Conservation (phyloP, 2,113 vertebrate species). For the Crotophaga sulcirostris region DNA sequence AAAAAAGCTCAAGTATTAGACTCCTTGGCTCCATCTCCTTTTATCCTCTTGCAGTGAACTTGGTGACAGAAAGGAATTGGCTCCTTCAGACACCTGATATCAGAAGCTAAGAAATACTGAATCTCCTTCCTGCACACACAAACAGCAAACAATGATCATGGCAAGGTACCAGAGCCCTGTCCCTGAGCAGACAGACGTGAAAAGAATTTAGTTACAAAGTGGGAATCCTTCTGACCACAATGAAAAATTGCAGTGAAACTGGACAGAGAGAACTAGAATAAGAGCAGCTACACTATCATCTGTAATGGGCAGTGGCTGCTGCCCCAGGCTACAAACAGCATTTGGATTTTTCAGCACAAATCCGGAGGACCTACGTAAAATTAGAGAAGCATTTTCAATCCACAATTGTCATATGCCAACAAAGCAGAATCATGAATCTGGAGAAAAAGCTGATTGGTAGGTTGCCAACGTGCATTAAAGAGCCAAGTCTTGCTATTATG, state of each 20-base stretch:
- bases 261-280: background rate
- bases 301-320: background rate
- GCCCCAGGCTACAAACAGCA: background rate
- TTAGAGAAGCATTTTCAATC: background rate
- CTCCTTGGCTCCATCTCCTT: background rate
- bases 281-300: background rate
- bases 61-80: background rate
- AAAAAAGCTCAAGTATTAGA: background rate
- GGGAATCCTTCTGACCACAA: background rate
- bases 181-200: background rate
- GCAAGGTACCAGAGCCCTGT: background rate
- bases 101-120: background rate
- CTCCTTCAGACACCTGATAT: background rate
- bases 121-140: background rate
- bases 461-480: background rate
- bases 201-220: background rate
- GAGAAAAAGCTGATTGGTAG: background rate
- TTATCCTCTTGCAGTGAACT: background rate
- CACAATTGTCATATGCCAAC: background rate
- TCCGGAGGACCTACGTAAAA: background rate
- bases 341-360: background rate
- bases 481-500: background rate
- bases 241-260: background rate
- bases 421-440: background rate
- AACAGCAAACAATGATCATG: background rate